These are phyloP conservation scores for Chrysolina oricalcia DNA, from an alignment of 2,888 invertebrate species.

Conservation along the genomic window DNA sequence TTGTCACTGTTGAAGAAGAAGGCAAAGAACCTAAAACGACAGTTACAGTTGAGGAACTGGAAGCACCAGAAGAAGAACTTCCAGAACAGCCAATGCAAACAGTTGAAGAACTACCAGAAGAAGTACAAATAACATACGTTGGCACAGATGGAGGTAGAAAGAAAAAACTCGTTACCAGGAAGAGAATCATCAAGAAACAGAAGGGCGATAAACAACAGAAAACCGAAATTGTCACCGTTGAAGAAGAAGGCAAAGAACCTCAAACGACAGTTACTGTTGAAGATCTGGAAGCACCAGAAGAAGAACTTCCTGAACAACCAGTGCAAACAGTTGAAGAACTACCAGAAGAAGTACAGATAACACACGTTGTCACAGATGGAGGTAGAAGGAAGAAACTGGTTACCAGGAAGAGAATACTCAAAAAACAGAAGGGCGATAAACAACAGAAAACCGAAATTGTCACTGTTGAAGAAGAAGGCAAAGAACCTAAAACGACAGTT, in stretches of 20 bases:
- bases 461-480: constrained; percentile 68
- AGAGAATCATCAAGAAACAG: no score
- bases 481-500: constrained; percentile 64
- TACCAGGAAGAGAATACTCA: constrained; percentile 44
- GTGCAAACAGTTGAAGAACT: constrained; percentile 59
- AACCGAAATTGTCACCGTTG: constrained; percentile 60
- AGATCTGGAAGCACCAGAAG: constrained; percentile 63
- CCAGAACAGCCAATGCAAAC: constrained; percentile 54
- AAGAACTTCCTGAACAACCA: constrained; percentile 45
- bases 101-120: constrained; percentile 66
- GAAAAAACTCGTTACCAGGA: constrained; percentile 61
- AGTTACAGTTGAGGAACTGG: constrained; percentile 61
- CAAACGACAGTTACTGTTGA: constrained; percentile 57
- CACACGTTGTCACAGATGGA: constrained; percentile 36
- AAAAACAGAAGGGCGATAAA: constrained; percentile 55
- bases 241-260: constrained; percentile 61
- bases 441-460: constrained; percentile 70
- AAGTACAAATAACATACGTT: constrained; percentile 55
- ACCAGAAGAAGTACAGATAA: constrained; percentile 51
- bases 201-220: no score
- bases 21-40: constrained; percentile 68
- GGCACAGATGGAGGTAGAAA: constrained; percentile 65
- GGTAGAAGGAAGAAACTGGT: no score
- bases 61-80: constrained; percentile 58
- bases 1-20: constrained; percentile 65